Base-by-base conservation (phyloP, 1,140 invertebrate species). In the Dinoponera quadriceps region DNA sequence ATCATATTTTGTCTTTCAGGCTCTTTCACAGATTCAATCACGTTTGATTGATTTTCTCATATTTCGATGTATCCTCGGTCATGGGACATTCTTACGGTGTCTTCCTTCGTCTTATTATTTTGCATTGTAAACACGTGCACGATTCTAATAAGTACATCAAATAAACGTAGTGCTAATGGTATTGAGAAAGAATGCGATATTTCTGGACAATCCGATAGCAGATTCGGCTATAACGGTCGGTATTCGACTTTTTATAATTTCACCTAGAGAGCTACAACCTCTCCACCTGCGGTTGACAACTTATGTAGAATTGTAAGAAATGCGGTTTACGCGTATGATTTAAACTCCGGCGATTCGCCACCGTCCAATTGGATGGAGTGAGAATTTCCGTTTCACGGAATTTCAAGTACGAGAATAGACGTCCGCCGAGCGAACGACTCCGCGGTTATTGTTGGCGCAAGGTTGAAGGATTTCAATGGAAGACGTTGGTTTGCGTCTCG, bases 261-360 rank as follows among this genome's bases (percentile, higher is more conserved):
- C 77, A 85, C 63, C 54, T 73, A 75, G 68, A 81, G 85, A 33
- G 44, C 59, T 73, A 25, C 49, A 63, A 54, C 54, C 57, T n/a
- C 20, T 22, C 18, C 62, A 68, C 84, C 84, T 86, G 85, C 49
- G 68, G 38, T 38, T 86, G 85, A 86, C 85, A 86, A 86, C 85
- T 86, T 86, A 82, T 73, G 82, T 82, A 44, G 85, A 86, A 86
- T 85, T 49, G 54, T 81, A 82, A 78, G 84, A 85, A 85, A 86
- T 82, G 59, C 48, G 62, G 44, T 48, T 29, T 82, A 71, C 54
- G 82, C 54, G 66, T 85, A 69, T 81, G 83, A 82, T 62, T 57
- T 84, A 57, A 59, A 20, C 25, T 71, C 48, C 69, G 55, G 38
- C 84, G 85, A 86, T 86, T 82, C 82, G 82, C 63, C 59, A 84